phyloP scores from a whole-genome alignment of 2,797 vertebrate species.

The Anguilla megastoma region DNA sequence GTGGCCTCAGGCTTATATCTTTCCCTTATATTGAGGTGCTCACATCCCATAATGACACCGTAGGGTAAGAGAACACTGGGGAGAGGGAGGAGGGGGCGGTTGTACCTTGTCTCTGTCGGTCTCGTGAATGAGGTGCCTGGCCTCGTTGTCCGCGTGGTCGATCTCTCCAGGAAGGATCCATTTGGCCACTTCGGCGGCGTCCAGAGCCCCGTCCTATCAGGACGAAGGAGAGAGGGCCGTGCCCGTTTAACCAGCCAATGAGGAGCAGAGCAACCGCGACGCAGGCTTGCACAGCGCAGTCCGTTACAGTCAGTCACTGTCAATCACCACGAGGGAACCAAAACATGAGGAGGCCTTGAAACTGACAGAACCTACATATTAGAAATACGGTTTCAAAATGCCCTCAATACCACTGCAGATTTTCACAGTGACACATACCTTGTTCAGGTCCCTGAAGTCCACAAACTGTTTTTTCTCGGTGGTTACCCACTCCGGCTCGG shows the following conservation, averaged over 20 bases:
- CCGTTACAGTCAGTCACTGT: not conserved
- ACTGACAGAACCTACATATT: not conserved
- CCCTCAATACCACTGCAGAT: not conserved
- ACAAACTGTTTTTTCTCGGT: conserved; percentile 82
- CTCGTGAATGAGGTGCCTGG: conserved; percentile 83
- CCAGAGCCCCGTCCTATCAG: conserved; percentile 76
- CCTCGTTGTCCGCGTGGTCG: conserved; percentile 84
- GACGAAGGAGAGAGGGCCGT: not conserved
- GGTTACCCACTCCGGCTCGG: conserved; percentile 84
- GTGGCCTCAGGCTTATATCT: not conserved
- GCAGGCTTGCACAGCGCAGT: not conserved
- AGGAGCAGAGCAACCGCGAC: not conserved
- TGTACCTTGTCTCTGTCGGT: conserved; percentile 81
- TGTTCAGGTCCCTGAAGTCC: conserved; percentile 81
- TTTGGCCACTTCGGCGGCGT: conserved; percentile 74
- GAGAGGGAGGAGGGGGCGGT: not conserved
- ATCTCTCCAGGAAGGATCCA: conserved; percentile 84
- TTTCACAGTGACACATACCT: conserved; percentile 65
- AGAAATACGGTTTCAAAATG: not conserved
- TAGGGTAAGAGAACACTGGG: not conserved
- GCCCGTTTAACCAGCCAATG: not conserved
- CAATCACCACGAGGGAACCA: not conserved
- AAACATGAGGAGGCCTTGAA: not conserved
- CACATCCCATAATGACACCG: not conserved
- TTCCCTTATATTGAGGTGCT: not conserved